A percentile compares a stretch with the other conserved stretches of the same genome.
These are phyloP conservation scores for Leptobrachium ailaonicum DNA, from an alignment of 2,113 vertebrate genomes.

Conservation along the genomic window DNA sequence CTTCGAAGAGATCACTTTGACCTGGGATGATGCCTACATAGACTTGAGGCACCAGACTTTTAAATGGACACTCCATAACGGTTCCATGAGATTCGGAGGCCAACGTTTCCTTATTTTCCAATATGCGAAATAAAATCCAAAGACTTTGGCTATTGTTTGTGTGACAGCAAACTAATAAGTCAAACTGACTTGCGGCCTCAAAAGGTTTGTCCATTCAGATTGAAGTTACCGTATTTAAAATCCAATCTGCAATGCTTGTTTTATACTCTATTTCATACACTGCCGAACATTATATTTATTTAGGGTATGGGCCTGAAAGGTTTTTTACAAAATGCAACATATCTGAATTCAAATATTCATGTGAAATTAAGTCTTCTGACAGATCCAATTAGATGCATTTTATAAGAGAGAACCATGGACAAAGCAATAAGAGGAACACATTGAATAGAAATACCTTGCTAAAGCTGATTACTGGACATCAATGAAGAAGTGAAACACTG, in stretches of 20 bases:
- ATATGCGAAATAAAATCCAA: not conserved
- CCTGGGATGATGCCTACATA: no score
- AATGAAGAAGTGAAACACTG: slow-evolving; percentile 2
- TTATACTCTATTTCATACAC: not conserved
- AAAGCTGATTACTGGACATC: slow-evolving; percentile 24
- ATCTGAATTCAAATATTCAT: not conserved
- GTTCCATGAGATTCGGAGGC: no score
- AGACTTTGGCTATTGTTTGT: not conserved
- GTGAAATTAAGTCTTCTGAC: slow-evolving; percentile 11
- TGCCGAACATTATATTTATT: not conserved
- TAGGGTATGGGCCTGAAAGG: not conserved
- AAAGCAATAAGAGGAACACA: slow-evolving; percentile 11
- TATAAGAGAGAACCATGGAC: slow-evolving; percentile 18
- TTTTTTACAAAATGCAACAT: slow-evolving; percentile 7
- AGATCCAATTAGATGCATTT: slow-evolving; percentile 22
- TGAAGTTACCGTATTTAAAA: slow-evolving; percentile 7
- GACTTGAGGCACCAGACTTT: no score
- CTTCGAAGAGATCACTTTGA: no score
- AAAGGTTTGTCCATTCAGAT: slow-evolving; percentile 13
- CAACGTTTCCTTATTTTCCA: not conserved
- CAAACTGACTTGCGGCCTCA: not conserved
- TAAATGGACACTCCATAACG: no score
- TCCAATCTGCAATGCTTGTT: slow-evolving; percentile 14
- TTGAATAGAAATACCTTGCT: not conserved
- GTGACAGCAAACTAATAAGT: not conserved